phyloP scores from a whole-genome alignment of 2,888 invertebrate genomes.

The Metopia argyrocephala region DNA sequence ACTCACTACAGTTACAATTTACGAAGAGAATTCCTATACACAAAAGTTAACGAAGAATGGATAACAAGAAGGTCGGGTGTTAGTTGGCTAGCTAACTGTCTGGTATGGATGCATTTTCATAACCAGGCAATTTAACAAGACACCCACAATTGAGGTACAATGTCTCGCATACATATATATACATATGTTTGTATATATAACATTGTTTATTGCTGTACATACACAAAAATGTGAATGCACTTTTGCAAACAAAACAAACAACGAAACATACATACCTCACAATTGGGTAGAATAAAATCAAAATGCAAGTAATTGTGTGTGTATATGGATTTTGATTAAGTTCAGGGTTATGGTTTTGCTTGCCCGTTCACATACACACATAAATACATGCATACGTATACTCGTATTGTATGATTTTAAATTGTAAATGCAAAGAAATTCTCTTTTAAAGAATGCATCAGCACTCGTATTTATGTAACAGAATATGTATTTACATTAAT shows the following conservation, averaged over 20 bases:
- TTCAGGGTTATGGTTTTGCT: neutral
- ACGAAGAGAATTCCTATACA: slow-evolving; percentile 57
- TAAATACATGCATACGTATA: slow-evolving; percentile 4
- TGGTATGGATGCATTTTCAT: neutral
- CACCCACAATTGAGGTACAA: slow-evolving; percentile 32
- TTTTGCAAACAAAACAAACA: slow-evolving; percentile 58
- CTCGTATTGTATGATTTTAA: slow-evolving; percentile 19
- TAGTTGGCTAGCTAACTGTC: neutral
- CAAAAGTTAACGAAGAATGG: slow-evolving; percentile 43
- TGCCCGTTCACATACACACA: neutral
- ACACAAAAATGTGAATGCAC: slow-evolving; percentile 63
- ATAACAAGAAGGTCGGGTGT: slow-evolving; percentile 17
- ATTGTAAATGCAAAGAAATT: slow-evolving; percentile 19
- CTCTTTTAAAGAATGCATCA: slow-evolving; percentile 11
- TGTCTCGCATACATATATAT: neutral
- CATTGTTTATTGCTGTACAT: slow-evolving; percentile 32
- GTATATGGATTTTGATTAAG: neutral
- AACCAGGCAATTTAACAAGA: neutral
- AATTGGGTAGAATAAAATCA: neutral
- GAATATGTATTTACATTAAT: neutral
- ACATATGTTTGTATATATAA: neutral
- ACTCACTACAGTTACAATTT: slow-evolving; percentile 14
- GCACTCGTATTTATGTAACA: neutral
- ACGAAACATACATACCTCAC: too few species aligned
- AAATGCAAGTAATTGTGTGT: neutral